Conservation (phyloP, 2,113 vertebrate genomes). For the Arizona elegans region DNA sequence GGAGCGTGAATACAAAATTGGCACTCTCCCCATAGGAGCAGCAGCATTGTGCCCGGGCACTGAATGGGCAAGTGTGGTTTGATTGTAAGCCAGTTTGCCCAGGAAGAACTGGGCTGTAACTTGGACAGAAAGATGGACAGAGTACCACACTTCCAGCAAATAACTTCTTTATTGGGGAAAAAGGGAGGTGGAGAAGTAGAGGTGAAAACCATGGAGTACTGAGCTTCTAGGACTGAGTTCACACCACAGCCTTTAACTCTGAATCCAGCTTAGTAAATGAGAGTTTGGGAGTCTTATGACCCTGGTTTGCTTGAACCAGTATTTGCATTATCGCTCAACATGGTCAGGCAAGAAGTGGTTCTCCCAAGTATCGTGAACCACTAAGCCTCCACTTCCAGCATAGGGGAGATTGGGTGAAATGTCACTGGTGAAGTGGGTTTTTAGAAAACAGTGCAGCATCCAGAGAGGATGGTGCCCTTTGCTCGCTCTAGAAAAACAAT, state of each 20-base stretch:
- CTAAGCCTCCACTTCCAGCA: not conserved
- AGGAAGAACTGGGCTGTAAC: not conserved
- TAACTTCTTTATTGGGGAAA: not conserved
- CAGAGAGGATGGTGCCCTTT: not conserved
- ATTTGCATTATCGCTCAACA: not conserved
- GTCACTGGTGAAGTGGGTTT: not conserved
- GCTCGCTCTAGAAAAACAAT: not conserved
- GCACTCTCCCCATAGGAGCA: not conserved
- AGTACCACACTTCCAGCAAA: not conserved
- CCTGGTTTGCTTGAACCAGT: not conserved
- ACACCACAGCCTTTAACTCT: not conserved
- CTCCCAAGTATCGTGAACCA: not conserved
- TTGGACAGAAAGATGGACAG: not conserved
- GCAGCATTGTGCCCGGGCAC: not conserved
- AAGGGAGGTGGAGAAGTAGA: not conserved
- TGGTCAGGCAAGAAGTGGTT: not conserved
- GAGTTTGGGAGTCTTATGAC: not conserved
- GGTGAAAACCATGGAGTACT: not conserved
- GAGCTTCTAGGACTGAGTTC: not conserved
- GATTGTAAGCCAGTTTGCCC: not conserved
- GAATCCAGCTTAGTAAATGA: not conserved
- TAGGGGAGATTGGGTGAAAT: not conserved
- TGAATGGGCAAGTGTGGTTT: not conserved
- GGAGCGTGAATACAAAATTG: not conserved
- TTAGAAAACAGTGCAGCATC: not conserved